These are phyloP conservation scores for Anguilla rostrata DNA, from an alignment of 2,113 vertebrate genomes.

Conservation along the genomic window DNA sequence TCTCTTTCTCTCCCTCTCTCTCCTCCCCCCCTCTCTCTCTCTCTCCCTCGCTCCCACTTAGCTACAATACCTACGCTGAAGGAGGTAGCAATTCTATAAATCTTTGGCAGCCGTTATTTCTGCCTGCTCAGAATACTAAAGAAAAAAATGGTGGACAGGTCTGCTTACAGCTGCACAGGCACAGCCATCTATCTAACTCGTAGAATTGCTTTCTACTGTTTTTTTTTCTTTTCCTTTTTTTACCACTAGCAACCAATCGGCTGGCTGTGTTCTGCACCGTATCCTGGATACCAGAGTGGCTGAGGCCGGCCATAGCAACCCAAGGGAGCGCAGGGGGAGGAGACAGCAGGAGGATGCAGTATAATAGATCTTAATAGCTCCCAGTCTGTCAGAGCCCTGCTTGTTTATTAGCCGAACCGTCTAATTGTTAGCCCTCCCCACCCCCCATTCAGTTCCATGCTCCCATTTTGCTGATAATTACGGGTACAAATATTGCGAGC, in stretches of 20 bases:
- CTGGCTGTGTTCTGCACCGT: slow-evolving; percentile 46
- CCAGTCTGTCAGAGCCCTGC: neutral
- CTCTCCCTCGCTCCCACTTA: slow-evolving; percentile 9
- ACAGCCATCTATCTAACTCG: slow-evolving; percentile 57
- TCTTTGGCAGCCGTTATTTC: slow-evolving; percentile 11
- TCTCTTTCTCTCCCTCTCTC: slow-evolving; percentile 17
- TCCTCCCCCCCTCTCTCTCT: neutral
- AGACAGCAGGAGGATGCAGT: slow-evolving; percentile 28
- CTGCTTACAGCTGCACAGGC: slow-evolving; percentile 46
- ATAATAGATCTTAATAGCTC: slow-evolving; percentile 29
- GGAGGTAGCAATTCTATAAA: neutral
- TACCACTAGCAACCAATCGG: slow-evolving; percentile 60
- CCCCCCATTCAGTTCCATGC: neutral
- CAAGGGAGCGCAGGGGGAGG: slow-evolving; percentile 29
- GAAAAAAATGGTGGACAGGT: slow-evolving; percentile 53
- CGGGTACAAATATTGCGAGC: neutral
- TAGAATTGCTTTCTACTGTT: slow-evolving; percentile 48
- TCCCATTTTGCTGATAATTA: neutral
- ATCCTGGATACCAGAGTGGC: slow-evolving; percentile 67
- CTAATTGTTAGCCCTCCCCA: neutral
- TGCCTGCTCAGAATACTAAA: slow-evolving; percentile 2
- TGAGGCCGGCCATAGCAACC: slow-evolving; percentile 64
- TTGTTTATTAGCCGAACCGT: neutral
- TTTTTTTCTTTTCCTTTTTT: slow-evolving; percentile 29
- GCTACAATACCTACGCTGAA: slow-evolving; percentile 15